Evolutionary conservation across 2,888 invertebrate species (phyloP).

Genomic region (Saturnia japonica): DNA sequence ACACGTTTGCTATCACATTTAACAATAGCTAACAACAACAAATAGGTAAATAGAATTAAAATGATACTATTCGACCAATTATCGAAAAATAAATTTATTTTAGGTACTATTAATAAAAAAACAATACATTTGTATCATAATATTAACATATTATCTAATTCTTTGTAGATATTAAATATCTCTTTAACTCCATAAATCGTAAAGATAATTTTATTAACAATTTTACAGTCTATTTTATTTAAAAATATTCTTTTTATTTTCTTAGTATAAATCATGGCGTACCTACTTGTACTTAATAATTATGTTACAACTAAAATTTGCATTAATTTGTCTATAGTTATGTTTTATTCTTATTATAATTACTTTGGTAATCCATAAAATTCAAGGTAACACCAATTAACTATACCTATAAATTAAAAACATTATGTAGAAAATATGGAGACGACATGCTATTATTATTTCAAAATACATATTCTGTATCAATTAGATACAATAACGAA

Average conservation of each 20-base stretch:
- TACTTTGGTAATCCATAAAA: neutral
- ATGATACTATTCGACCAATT: neutral
- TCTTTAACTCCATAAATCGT: neutral
- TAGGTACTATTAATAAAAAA: neutral
- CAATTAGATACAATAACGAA: too few relatives aligned
- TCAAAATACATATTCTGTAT: neutral
- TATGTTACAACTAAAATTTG: neutral
- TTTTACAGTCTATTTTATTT: neutral
- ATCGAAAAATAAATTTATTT: neutral
- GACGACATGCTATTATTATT: neutral
- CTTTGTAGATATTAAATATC: conserved; percentile 5
- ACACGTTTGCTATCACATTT: too few relatives aligned
- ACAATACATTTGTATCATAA: neutral
- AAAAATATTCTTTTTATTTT: neutral
- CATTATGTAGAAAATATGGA: neutral
- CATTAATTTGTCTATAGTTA: neutral
- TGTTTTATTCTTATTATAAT: neutral
- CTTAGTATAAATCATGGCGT: neutral
- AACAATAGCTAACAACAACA: neutral
- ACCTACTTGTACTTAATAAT: neutral
- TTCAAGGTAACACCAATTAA: neutral
- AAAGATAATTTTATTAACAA: neutral
- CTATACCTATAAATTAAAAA: neutral
- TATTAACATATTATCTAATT: neutral
- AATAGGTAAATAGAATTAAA: neutral